These are phyloP conservation scores for Rhabdornis inornatus DNA, from an alignment of 2,113 vertebrate genomes.

Conservation along the genomic window DNA sequence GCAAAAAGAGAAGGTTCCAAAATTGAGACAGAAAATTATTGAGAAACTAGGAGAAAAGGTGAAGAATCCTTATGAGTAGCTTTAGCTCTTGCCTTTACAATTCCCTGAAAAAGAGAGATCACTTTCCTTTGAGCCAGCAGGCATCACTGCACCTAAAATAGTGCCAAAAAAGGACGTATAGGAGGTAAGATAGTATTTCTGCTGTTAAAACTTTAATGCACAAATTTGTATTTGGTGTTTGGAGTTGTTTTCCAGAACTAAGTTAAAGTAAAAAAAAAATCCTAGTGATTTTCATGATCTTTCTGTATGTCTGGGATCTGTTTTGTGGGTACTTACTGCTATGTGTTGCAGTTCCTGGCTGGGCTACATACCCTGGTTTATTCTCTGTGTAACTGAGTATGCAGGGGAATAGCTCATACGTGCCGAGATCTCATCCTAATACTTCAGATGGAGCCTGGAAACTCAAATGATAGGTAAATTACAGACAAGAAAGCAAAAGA, in stretches of 20 bases:
- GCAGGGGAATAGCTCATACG: not conserved
- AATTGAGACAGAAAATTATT: not conserved
- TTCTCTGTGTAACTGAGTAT: not conserved
- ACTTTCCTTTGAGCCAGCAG: not conserved
- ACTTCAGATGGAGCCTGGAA: not conserved
- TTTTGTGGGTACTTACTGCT: not conserved
- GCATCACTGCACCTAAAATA: not conserved
- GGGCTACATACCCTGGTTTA: not conserved
- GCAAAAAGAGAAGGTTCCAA: not conserved
- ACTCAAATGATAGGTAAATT: not conserved
- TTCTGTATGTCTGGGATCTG: not conserved
- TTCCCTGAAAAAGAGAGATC: not conserved
- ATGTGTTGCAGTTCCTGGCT: not conserved
- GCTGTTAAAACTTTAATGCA: not conserved
- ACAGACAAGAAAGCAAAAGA: not conserved
- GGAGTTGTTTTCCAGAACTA: not conserved
- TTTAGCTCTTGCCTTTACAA: not conserved
- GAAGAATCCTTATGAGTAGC: not conserved
- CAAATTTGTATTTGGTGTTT: not conserved
- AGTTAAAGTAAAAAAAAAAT: not conserved
- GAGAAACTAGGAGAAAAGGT: not conserved
- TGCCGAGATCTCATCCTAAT: not conserved
- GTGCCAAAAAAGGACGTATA: not conserved
- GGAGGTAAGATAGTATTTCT: not conserved
- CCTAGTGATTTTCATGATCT: not conserved